Evolutionary conservation across 2,113 vertebrate species (phyloP).

Genomic region (Mastomys natalensis): DNA sequence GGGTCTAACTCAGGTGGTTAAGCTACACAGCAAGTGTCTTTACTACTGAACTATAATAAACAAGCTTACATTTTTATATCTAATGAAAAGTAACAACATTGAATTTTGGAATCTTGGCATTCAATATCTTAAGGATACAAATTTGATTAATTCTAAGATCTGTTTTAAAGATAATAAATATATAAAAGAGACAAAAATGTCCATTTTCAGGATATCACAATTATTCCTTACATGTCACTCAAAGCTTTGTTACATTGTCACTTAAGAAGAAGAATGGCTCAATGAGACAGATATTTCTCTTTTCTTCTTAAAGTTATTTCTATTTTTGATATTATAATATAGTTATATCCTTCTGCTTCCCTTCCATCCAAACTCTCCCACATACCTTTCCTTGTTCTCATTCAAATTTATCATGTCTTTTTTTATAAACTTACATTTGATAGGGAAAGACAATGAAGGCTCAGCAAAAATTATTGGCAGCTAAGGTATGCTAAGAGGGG

Average conservation of each 20-base stretch:
- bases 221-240: not conserved
- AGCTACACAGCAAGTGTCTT: not conserved
- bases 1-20: not conserved
- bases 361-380: not conserved
- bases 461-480: not conserved
- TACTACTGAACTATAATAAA: not conserved
- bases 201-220: not conserved
- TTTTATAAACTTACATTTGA: not conserved
- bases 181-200: constrained; percentile 18
- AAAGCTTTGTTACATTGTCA: not conserved
- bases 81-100: not conserved
- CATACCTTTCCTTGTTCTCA: not conserved
- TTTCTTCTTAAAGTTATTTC: not conserved
- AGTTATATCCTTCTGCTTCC: not conserved
- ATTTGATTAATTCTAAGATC: not conserved
- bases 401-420: not conserved
- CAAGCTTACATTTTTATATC: not conserved
- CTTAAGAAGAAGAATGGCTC: not conserved
- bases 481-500: not conserved
- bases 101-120: not conserved
- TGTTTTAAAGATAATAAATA: not conserved
- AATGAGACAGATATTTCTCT: not conserved
- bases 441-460: not conserved
- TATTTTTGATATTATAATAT: not conserved
- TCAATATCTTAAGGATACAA: constrained; percentile 17